Evolutionary conservation across 2,797 vertebrate genomes (phyloP).

Genomic region (Columba guinea): DNA sequence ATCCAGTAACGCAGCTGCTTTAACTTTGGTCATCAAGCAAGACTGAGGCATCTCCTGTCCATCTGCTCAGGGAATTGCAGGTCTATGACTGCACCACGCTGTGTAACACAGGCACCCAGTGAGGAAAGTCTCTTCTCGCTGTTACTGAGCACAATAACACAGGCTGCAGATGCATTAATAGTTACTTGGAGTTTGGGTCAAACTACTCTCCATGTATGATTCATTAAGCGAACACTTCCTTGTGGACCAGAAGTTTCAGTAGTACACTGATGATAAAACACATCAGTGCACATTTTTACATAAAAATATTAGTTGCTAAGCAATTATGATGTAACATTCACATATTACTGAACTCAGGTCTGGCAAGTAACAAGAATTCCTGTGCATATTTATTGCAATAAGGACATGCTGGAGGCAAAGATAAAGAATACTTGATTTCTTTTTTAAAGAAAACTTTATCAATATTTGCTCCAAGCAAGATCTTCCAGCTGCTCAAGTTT

Average conservation of each 20-base stretch:
- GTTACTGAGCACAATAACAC: fast-evolving
- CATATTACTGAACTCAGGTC: neutral
- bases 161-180: neutral
- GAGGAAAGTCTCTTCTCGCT: neutral
- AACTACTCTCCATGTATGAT: neutral
- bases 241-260: neutral
- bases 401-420: neutral
- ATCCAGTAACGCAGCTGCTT: neutral
- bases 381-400: neutral
- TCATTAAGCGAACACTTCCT: neutral
- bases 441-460: neutral
- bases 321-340: neutral
- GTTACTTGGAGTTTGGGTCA: neutral
- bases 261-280: neutral
- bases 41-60: neutral
- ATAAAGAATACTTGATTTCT: neutral
- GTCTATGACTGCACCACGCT: neutral
- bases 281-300: neutral
- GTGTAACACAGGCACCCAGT: neutral
- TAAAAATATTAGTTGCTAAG: neutral
- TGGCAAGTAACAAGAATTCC: neutral
- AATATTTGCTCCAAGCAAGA: neutral
- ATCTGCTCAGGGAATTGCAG: neutral
- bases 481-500: neutral
- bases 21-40: neutral